Percentiles rank a stretch among this genome's conserved stretches.
Conservation (phyloP, 1,140 invertebrate genomes). For the Meloidogyne hapla region DNA sequence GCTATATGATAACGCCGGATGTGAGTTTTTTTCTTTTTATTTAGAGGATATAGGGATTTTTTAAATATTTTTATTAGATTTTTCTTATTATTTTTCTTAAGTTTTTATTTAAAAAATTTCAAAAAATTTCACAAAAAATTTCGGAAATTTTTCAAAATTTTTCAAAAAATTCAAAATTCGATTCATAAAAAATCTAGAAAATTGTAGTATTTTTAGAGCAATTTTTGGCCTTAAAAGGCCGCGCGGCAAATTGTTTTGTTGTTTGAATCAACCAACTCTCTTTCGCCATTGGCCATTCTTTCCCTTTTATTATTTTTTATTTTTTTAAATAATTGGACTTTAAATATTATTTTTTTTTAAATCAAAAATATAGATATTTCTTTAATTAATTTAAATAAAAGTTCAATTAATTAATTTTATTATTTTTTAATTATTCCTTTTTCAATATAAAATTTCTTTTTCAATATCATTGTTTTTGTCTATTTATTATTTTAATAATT, state of each 20-base stretch:
- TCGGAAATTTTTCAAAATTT: not conserved
- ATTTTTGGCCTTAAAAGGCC: slow-evolving; percentile 5
- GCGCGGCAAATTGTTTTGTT: slow-evolving; percentile 1
- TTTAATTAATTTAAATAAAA: too few relatives aligned
- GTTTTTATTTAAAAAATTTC: too few relatives aligned
- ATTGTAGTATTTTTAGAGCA: slow-evolving; percentile 6
- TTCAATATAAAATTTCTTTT: not conserved
- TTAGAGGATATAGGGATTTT: not conserved
- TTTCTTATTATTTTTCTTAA: not conserved
- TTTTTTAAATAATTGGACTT: not conserved
- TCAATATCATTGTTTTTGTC: too few relatives aligned
- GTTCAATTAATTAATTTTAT: too few relatives aligned
- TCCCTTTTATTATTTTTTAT: not conserved
- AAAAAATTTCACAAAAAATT: not conserved
- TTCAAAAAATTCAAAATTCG: not conserved
- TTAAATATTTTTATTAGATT: not conserved
- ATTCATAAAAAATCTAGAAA: not conserved
- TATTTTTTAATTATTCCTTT: not conserved
- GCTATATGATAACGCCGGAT: slow-evolving; percentile 85
- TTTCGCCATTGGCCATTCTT: not conserved
- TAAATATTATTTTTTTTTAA: not conserved
- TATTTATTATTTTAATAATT: not conserved
- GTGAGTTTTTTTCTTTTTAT: slow-evolving; percentile 65
- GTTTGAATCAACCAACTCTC: not conserved
- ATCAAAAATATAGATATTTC: not conserved